phyloP scores from a whole-genome alignment of 2,888 invertebrate genomes.

The Ceratothoa steindachneri region DNA sequence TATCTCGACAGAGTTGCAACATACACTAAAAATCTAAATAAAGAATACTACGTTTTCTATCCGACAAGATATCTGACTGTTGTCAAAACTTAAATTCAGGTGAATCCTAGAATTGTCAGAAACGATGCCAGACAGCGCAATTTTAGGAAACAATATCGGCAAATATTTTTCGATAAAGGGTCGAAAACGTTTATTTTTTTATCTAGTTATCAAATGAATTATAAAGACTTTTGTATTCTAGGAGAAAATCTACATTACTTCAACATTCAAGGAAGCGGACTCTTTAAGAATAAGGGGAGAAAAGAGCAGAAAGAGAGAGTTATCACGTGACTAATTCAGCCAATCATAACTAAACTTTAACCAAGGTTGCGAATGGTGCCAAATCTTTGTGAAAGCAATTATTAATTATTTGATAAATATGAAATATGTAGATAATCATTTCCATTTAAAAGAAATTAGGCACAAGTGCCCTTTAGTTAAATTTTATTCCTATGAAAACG shows the following conservation, averaged over 20 bases:
- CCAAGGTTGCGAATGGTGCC: background rate
- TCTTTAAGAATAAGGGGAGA: background rate
- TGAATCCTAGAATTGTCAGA: background rate
- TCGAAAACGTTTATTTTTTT: no score
- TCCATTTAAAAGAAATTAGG: background rate
- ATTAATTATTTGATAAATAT: background rate
- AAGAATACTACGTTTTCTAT: background rate
- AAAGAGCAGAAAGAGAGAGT: background rate
- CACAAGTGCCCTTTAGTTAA: background rate
- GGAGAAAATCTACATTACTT: no score
- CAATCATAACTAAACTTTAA: background rate
- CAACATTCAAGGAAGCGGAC: no score
- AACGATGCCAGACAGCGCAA: background rate
- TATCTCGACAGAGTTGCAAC: no score
- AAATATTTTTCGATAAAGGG: background rate
- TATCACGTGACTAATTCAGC: background rate
- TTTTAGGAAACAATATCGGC: background rate
- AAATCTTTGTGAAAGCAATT: background rate
- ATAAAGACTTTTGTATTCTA: no score
- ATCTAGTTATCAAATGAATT: no score
- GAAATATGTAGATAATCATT: background rate
- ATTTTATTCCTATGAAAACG: background rate
- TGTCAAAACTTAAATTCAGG: background rate
- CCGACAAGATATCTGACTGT: background rate
- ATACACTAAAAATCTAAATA: background rate